Evolutionary conservation across 2,113 vertebrate species (phyloP).

Genomic region (Aptenodytes patagonicus): DNA sequence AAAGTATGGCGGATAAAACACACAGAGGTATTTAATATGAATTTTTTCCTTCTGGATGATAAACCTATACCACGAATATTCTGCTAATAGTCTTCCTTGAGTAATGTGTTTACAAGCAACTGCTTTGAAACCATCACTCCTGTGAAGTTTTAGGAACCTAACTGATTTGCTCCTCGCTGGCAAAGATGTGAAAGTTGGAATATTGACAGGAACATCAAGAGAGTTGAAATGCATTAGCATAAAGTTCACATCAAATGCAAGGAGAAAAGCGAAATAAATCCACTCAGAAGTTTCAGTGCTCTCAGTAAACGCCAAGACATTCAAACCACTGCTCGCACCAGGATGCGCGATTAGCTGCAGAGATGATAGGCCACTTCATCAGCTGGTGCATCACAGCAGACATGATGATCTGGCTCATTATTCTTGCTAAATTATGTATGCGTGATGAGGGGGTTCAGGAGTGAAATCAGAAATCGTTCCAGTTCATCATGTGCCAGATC

Average conservation of each 20-base stretch:
- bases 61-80: background rate
- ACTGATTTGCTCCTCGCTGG: background rate
- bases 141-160: background rate
- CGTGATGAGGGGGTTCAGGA: background rate
- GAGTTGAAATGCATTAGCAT: background rate
- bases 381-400: background rate
- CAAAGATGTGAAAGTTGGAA: background rate
- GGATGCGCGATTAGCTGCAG: background rate
- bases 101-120: background rate
- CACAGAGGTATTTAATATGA: background rate
- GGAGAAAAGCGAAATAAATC: slow-evolving; percentile 66
- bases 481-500: background rate
- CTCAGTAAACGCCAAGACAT: slow-evolving; percentile 74
- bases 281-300: slow-evolving; percentile 70
- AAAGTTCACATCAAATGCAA: background rate
- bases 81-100: background rate
- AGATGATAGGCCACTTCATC: background rate
- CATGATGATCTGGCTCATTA: background rate
- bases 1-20: background rate
- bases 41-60: background rate
- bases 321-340: slow-evolving; percentile 62
- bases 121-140: background rate
- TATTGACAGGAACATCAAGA: background rate
- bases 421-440: slow-evolving; percentile 18
- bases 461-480: background rate